Evolutionary conservation across 2,113 vertebrate genomes (phyloP).

Genomic region (Kryptolebias marmoratus): DNA sequence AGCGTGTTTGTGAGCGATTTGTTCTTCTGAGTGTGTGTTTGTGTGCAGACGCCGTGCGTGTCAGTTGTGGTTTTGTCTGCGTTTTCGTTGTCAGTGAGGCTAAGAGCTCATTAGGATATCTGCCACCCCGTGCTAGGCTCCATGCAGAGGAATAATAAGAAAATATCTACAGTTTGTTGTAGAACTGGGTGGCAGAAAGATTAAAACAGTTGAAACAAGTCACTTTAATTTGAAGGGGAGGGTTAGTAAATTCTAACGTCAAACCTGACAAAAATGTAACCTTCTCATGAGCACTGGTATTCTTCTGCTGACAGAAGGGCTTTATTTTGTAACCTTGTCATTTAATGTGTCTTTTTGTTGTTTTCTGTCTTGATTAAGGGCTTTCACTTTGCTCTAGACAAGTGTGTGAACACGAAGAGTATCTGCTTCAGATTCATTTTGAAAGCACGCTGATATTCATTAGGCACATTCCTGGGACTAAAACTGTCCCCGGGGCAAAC

Average conservation of each 20-base stretch:
- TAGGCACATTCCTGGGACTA: neutral
- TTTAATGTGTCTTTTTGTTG: neutral
- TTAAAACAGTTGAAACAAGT: constrained; percentile 4
- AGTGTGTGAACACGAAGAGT: neutral
- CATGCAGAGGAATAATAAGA: constrained; percentile 36
- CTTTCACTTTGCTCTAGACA: neutral
- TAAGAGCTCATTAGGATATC: constrained; percentile 75
- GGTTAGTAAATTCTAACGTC: neutral
- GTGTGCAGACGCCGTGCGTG: constrained; percentile 6
- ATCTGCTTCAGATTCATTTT: neutral
- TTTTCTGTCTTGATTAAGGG: neutral
- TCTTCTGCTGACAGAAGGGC: neutral
- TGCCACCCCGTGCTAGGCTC: constrained; percentile 59
- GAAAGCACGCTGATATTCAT: neutral
- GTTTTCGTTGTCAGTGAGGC: constrained; percentile 51
- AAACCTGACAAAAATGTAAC: neutral
- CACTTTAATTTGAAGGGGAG: constrained; percentile 3
- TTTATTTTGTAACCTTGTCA: too few species aligned
- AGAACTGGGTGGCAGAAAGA: neutral
- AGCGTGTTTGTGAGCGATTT: constrained; percentile 54
- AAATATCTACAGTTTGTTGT: constrained; percentile 5
- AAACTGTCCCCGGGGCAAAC: neutral
- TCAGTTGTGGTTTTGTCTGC: constrained; percentile 32
- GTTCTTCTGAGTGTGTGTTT: constrained; percentile 31
- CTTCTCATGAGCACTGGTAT: neutral